These are phyloP conservation scores for Sula dactylatra DNA, from an alignment of 2,113 vertebrate genomes.

Conservation along the genomic window DNA sequence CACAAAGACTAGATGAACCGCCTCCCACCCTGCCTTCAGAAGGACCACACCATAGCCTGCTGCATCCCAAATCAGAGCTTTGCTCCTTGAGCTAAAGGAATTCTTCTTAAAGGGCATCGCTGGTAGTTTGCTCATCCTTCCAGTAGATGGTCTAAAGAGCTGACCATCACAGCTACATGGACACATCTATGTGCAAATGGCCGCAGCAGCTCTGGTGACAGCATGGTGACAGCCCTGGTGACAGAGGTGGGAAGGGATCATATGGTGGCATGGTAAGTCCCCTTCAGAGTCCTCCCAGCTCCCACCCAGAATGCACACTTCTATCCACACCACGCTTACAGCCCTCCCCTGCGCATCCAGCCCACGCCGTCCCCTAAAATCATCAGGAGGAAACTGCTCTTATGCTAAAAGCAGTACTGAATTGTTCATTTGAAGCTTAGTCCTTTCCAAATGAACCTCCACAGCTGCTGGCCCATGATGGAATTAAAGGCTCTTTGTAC, in stretches of 20 bases:
- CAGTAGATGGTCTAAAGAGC: not conserved
- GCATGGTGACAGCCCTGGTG: not conserved
- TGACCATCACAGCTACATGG: no score
- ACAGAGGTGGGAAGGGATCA: not conserved
- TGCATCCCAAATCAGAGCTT: not conserved
- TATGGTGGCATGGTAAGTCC: not conserved
- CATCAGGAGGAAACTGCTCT: not conserved
- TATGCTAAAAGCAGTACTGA: not conserved
- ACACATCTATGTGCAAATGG: rapidly evolving
- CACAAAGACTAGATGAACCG: not conserved
- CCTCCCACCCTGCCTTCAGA: not conserved
- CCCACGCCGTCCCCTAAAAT: not conserved
- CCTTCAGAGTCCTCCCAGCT: not conserved
- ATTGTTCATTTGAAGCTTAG: not conserved
- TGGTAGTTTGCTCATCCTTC: not conserved
- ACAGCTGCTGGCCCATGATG: not conserved
- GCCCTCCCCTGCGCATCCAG: not conserved
- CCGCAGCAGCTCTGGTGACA: not conserved
- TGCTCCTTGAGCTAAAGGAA: not conserved
- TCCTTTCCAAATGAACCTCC: not conserved
- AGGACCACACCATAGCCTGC: not conserved
- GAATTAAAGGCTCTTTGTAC: not conserved
- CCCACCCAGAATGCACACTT: not conserved
- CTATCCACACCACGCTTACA: not conserved
- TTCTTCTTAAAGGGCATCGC: not conserved